Base-by-base conservation (phyloP, 2,888 invertebrate species). In the Folsomia candida region DNA sequence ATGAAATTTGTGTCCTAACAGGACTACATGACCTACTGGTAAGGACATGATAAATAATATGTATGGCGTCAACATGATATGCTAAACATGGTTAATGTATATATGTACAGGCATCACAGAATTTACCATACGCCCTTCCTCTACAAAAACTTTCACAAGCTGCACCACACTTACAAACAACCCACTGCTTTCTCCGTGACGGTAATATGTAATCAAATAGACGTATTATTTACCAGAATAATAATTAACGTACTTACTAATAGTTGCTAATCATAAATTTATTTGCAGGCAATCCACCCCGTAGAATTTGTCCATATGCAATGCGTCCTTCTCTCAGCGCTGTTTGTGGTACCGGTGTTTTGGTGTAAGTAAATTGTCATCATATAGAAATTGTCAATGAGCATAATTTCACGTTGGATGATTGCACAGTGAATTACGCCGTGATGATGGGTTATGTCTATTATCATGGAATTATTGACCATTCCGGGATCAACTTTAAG, bases 261-360 rank as follows among this genome's bases (percentile, higher is more conserved):
- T n/a, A n/a, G n/a, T n/a, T n/a, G n/a, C n/a, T n/a, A n/a, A n/a
- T n/a, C n/a, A n/a, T n/a, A n/a, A n/a, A n/a, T n/a, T n/a, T n/a
- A n/a, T n/a, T n/a, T n/a, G n/a, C n/a, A n/a, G n/a, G 90, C 91
- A 60, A 89, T 90, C 79, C 90, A 91, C 80, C 90, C 91, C 0
- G 81, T 89, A 0, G 91, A 91, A 54, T 86, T 90, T 67, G 79
- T 88, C 79, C 86, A 87, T 80, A 85, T 90, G 18, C 90, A 91
- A 81, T 80, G 87, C 1, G 86, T 86, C 0, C 83, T 87, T 78
- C 85, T 87, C n/a, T 73, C 87, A 47, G 89, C 90, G 0, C 84
- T 89, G 59, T 88, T 90, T 80, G 79, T 85, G 0, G 80, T 89
- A 11, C 90, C 90, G 0, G 82, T 88, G 0, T 89, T 90, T 81